A percentile compares a stretch with the other conserved stretches of the same genome.
Conservation (phyloP, 1,140 invertebrate species). For the Cardiocondyla obscurior region DNA sequence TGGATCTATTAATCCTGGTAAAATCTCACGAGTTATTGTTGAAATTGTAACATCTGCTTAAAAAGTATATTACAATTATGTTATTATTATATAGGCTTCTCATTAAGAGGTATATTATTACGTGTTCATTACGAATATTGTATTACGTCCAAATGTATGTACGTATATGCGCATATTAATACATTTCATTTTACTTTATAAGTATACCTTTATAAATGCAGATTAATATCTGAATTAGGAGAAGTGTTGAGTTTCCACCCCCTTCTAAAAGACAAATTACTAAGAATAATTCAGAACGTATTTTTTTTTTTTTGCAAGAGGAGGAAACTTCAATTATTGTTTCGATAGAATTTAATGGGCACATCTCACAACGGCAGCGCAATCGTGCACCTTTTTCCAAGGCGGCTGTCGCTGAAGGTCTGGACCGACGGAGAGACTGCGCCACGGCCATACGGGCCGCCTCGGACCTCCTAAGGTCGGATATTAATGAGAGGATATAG, state of each 20-base stretch:
- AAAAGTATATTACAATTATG: not conserved
- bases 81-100: not conserved
- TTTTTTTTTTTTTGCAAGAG: not conserved
- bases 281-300: not conserved
- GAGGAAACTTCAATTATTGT: not conserved
- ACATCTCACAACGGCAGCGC: not conserved
- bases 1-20: not conserved
- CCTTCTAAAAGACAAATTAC: not conserved
- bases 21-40: not conserved
- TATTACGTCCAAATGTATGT: not conserved
- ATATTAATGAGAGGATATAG: conserved; percentile 73
- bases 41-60: not conserved
- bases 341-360: not conserved
- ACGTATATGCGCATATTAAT: not conserved
- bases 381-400: conserved; percentile 15
- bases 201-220: not conserved
- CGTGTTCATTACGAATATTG: not conserved
- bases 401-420: conserved; percentile 17
- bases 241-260: no score
- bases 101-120: not conserved
- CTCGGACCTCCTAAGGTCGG: conserved; percentile 57
- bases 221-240: not conserved
- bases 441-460: conserved; percentile 3
- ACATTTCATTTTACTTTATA: not conserved
- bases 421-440: conserved; percentile 28